A percentile compares a stretch with the other conserved stretches of the same genome.
These are phyloP conservation scores for Apeira syringaria DNA, from an alignment of 2,888 invertebrate genomes.

Conservation along the genomic window DNA sequence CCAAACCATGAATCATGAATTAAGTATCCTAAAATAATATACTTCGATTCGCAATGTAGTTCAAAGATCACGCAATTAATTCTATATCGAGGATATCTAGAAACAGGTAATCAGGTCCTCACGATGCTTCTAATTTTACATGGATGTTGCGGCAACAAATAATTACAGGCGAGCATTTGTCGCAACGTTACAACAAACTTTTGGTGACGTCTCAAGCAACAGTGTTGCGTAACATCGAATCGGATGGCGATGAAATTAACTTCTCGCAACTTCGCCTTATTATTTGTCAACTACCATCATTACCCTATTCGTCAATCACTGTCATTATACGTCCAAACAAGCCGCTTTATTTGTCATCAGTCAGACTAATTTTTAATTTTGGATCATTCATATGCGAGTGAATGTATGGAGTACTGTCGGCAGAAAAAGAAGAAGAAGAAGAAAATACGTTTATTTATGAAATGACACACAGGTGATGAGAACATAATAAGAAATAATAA, in stretches of 20 bases:
- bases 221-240: conserved; percentile 53
- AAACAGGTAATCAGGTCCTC: conserved; percentile 61
- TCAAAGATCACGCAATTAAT: conserved; percentile 76
- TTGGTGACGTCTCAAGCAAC: conserved; percentile 59
- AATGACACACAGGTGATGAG: too few species aligned
- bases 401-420: too few species aligned
- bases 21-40: conserved; percentile 28
- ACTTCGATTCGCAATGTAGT: conserved; percentile 52
- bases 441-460: too few species aligned
- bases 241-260: conserved; percentile 63
- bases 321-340: conserved; percentile 55
- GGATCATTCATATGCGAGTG: conserved; percentile 18
- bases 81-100: conserved; percentile 61
- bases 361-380: conserved; percentile 27
- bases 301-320: conserved; percentile 63
- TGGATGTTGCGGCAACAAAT: conserved; percentile 61
- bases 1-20: conserved; percentile 15
- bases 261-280: conserved; percentile 64
- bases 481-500: too few species aligned
- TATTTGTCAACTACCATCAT: conserved; percentile 71
- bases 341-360: conserved; percentile 57
- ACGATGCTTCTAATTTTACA: conserved; percentile 69
- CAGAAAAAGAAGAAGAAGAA: too few species aligned
- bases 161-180: conserved; percentile 56
- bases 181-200: conserved; percentile 52